These are phyloP conservation scores for Pleuronectes platessa DNA, from an alignment of 2,113 vertebrate species.

Conservation along the genomic window DNA sequence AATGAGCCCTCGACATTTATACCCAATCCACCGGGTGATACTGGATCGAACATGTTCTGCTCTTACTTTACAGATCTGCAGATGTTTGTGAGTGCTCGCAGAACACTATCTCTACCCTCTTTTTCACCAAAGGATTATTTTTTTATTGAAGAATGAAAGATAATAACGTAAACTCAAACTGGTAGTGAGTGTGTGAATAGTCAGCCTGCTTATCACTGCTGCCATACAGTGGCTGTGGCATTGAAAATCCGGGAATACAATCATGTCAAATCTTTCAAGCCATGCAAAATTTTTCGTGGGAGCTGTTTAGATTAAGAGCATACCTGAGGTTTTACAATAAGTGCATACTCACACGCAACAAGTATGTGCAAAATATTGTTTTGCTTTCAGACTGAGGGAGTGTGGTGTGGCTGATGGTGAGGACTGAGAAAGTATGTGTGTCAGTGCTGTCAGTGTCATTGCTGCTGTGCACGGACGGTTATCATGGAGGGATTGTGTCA, in stretches of 20 bases:
- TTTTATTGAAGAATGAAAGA: no score
- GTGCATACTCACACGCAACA: conserved; percentile 63
- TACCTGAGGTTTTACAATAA: conserved; percentile 74
- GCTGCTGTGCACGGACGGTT: conserved; percentile 20
- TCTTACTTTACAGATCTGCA: not conserved
- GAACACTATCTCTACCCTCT: not conserved
- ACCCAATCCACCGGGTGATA: not conserved
- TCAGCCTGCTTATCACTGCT: conserved; percentile 7
- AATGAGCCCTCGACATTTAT: not conserved
- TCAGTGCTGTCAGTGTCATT: conserved; percentile 21
- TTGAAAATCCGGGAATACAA: not conserved
- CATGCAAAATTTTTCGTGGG: conserved; percentile 13
- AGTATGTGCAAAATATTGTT: conserved; percentile 62
- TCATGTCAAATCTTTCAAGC: conserved; percentile 10
- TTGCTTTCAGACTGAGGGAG: conserved; percentile 19
- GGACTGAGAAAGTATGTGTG: conserved; percentile 8
- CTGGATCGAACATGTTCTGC: not conserved
- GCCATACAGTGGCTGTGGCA: conserved; percentile 23
- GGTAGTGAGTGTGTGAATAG: conserved; percentile 21
- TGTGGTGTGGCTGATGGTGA: conserved; percentile 29
- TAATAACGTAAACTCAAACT: not conserved
- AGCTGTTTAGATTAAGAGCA: conserved; percentile 58
- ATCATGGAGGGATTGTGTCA: conserved; percentile 39
- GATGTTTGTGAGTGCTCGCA: not conserved
- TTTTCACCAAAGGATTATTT: conserved; percentile 5